phyloP scores from a whole-genome alignment of 2,797 vertebrate species.

The Emys orbicularis region DNA sequence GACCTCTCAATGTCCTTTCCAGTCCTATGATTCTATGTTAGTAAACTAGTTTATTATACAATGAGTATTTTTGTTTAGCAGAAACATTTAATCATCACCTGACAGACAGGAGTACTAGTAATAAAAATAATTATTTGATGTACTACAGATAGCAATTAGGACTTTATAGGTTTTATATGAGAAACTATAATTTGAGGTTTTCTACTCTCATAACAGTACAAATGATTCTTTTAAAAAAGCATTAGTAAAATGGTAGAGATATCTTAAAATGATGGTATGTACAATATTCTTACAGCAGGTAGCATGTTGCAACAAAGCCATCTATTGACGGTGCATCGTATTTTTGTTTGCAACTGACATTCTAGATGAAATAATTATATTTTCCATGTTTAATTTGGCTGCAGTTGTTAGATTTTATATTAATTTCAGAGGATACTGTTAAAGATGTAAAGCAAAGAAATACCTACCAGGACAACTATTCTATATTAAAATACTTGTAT shows the following conservation, averaged over 20 bases:
- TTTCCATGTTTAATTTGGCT: background rate
- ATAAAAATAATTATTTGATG: background rate
- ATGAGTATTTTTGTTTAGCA: background rate
- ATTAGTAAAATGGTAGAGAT: fast-evolving
- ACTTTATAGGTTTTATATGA: background rate
- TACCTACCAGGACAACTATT: background rate
- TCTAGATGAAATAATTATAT: background rate
- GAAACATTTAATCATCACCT: background rate
- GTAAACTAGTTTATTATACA: background rate
- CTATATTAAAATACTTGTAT: background rate
- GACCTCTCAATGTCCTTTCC: no score
- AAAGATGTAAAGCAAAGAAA: slow-evolving; percentile 6
- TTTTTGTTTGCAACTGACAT: background rate
- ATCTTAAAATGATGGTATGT: background rate
- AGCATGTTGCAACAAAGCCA: background rate
- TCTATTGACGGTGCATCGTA: no score
- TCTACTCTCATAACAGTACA: background rate
- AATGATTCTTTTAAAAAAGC: background rate
- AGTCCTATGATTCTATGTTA: no score
- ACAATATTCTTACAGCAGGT: background rate
- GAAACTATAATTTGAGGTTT: background rate
- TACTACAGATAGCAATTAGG: background rate
- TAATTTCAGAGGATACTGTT: slow-evolving; percentile 28
- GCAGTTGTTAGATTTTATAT: background rate
- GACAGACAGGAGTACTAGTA: slow-evolving; percentile 20